These are phyloP conservation scores for Pararge aegeria DNA, from an alignment of 1,140 invertebrate species.

Conservation along the genomic window DNA sequence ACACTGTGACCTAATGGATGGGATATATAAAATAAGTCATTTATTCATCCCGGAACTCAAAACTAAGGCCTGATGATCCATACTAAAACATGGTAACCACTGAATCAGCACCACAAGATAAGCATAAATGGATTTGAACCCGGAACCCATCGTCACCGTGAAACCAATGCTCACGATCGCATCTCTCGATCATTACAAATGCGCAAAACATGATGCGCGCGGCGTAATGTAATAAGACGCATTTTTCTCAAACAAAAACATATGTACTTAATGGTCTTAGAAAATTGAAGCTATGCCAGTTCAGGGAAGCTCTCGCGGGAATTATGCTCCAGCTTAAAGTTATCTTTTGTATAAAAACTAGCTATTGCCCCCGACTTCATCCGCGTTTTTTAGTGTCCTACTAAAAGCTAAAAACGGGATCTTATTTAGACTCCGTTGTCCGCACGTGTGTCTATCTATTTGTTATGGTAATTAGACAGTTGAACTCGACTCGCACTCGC, in stretches of 20 bases:
- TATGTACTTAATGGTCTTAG: slow-evolving; percentile 65
- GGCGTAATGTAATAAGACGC: slow-evolving; percentile 69
- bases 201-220: slow-evolving; percentile 52
- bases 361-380: too few relatives aligned
- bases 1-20: too few relatives aligned
- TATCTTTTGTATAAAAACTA: not conserved
- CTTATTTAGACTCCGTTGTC: too few relatives aligned
- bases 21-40: too few relatives aligned
- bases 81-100: too few relatives aligned
- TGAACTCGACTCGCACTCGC: too few relatives aligned
- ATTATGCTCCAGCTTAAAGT: not conserved
- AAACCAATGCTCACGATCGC: slow-evolving; percentile 34
- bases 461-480: too few relatives aligned
- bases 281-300: slow-evolving; percentile 60
- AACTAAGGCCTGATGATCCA: too few relatives aligned
- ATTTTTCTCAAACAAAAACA: slow-evolving; percentile 73
- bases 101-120: not conserved
- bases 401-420: too few relatives aligned
- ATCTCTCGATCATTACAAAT: slow-evolving; percentile 42
- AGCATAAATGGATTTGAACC: slow-evolving; percentile 8
- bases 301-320: slow-evolving; percentile 6
- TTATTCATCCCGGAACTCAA: too few relatives aligned
- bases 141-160: slow-evolving; percentile 17
- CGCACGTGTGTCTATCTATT: too few relatives aligned
- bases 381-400: too few relatives aligned